Percentiles rank a stretch among this genome's conserved stretches.
phyloP scores from a whole-genome alignment of 2,888 invertebrate genomes.

The Dasypogon diadema region DNA sequence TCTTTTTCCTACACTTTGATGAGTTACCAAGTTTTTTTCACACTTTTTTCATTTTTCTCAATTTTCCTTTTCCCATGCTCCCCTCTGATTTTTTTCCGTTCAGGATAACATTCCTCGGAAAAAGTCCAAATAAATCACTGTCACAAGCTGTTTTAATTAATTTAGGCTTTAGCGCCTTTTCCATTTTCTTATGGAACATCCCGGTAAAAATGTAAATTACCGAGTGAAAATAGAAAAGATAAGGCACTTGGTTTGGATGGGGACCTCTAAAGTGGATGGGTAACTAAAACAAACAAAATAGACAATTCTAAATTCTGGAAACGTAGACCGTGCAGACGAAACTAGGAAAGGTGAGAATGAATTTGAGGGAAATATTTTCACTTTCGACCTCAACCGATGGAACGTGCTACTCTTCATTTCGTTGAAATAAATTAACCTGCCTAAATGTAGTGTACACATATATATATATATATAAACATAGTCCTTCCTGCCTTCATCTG shows the following conservation, averaged over 20 bases:
- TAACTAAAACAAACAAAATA: conserved; percentile 31
- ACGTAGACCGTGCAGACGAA: conserved; percentile 13
- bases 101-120: conserved; percentile 13
- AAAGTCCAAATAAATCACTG: conserved; percentile 51
- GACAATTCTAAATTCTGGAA: conserved; percentile 40
- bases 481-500: not conserved
- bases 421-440: conserved; percentile 44
- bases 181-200: conserved; percentile 40
- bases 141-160: conserved; percentile 50
- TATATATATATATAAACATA: conserved; percentile 14
- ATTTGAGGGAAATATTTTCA: conserved; percentile 48
- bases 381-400: conserved; percentile 50
- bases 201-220: conserved; percentile 49
- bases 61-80: not conserved
- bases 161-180: conserved; percentile 49
- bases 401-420: conserved; percentile 50
- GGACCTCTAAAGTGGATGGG: conserved; percentile 3
- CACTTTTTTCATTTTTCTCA: conserved; percentile 26
- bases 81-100: not conserved
- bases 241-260: conserved; percentile 3
- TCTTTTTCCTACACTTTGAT: conserved; percentile 29
- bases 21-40: conserved; percentile 48
- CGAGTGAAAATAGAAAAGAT: conserved; percentile 40
- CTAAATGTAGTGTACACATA: conserved; percentile 14
- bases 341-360: conserved; percentile 36